Evolutionary conservation across 2,888 invertebrate species (phyloP).

Genomic region (Tiliacea citrago): DNA sequence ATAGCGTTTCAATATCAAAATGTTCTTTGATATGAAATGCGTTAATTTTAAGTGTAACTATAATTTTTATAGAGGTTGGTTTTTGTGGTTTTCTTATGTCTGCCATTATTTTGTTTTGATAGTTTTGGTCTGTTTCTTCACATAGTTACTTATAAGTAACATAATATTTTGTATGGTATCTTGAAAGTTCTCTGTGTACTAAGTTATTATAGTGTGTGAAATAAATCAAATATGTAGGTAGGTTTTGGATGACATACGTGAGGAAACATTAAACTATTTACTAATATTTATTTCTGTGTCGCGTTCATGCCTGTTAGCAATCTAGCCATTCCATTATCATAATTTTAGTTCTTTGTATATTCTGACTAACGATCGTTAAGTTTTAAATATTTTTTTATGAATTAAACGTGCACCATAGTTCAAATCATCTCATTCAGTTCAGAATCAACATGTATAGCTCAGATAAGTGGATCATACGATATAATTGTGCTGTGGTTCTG

Average conservation of each 20-base stretch:
- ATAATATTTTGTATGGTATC: constrained; percentile 31
- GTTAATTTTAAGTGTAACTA: constrained; percentile 27
- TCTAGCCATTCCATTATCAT: constrained; percentile 72
- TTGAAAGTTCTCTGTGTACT: constrained; percentile 43
- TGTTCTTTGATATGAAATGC: constrained; percentile 6
- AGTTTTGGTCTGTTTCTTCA: constrained; percentile 26
- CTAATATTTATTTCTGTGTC: constrained; percentile 47
- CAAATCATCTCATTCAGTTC: constrained; percentile 74
- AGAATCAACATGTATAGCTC: constrained; percentile 73
- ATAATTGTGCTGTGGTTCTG: constrained; percentile 35
- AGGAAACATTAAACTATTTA: constrained; percentile 33
- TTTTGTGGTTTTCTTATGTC: constrained; percentile 35
- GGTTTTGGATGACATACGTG: constrained; percentile 30
- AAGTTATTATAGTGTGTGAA: constrained; percentile 37
- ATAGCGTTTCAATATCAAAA: constrained; percentile 3
- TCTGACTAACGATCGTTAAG: constrained; percentile 47
- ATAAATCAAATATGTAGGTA: constrained; percentile 23
- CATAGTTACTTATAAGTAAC: constrained; percentile 11
- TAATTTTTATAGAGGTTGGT: constrained; percentile 24
- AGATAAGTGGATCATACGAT: constrained; percentile 65
- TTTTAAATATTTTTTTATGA: constrained; percentile 49
- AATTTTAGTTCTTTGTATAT: constrained; percentile 53
- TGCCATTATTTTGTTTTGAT: constrained; percentile 15
- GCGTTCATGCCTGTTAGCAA: constrained; percentile 54
- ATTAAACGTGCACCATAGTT: constrained; percentile 77